phyloP scores from a whole-genome alignment of 35 echinoderm and acorn worm species.

The Heliocidaris erythrogramma region DNA sequence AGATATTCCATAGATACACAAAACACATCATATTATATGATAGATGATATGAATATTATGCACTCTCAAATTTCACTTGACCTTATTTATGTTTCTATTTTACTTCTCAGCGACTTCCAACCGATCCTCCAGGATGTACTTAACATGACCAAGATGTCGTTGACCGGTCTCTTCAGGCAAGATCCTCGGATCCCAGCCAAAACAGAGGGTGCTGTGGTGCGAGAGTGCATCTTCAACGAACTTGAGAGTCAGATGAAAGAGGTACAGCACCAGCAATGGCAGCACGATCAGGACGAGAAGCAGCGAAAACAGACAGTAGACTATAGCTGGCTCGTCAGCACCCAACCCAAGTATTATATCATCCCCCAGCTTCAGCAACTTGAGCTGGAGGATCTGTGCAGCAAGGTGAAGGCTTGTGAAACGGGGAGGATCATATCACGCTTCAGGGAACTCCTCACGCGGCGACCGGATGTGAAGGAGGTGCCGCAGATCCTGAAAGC shows the following conservation, averaged over 20 bases:
- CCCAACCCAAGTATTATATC: constrained; percentile 80
- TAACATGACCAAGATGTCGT: constrained; percentile 62
- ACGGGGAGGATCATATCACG: constrained; percentile 70
- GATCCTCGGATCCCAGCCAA: constrained; percentile 68
- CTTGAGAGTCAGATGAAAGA: constrained; percentile 82
- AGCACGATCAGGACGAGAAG: constrained; percentile 76
- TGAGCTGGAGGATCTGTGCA: constrained; percentile 84
- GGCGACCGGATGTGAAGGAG: constrained; percentile 79
- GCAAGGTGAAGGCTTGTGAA: constrained; percentile 61
- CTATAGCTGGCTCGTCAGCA: constrained; percentile 89
- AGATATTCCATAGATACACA: too few relatives aligned
- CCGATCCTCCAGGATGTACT: background rate
- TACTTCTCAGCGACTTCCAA: background rate
- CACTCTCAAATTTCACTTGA: background rate
- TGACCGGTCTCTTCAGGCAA: constrained; percentile 55
- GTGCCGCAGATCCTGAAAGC: constrained; percentile 78
- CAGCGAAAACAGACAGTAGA: constrained; percentile 65
- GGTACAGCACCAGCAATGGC: constrained; percentile 63
- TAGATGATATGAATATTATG: background rate
- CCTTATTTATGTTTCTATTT: background rate
- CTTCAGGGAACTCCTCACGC: constrained; percentile 70
- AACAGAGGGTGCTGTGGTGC: constrained; percentile 62
- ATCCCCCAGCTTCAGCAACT: constrained; percentile 73
- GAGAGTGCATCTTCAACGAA: constrained; percentile 80
- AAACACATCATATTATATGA: too few relatives aligned